phyloP scores from a whole-genome alignment of 2,888 invertebrate species.

The Pegoplata infirma region DNA sequence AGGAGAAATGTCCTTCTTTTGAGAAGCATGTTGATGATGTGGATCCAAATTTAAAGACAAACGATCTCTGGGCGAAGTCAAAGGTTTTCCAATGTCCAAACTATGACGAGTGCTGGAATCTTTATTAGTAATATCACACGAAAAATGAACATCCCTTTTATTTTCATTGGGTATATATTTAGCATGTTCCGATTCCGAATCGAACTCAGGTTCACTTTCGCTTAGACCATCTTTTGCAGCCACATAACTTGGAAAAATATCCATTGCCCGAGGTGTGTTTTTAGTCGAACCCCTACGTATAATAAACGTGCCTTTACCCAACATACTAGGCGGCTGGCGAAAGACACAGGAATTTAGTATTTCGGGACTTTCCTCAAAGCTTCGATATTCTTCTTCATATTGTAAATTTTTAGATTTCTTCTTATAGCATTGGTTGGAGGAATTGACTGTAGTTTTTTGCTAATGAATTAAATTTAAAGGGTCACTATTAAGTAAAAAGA shows the following conservation, averaged over 20 bases:
- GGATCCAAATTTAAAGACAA: conserved; percentile 73
- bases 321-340: conserved; percentile 78
- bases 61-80: conserved; percentile 71
- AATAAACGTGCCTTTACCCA: conserved; percentile 86
- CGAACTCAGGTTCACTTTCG: conserved; percentile 52
- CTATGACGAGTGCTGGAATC: conserved; percentile 38
- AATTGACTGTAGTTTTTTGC: conserved; percentile 28
- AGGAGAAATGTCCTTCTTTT: conserved; percentile 58
- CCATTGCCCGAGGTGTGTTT: conserved; percentile 69
- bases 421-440: conserved; percentile 12
- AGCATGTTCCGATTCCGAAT: conserved; percentile 52
- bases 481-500: neutral
- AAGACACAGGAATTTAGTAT: conserved; percentile 64
- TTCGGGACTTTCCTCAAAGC: conserved; percentile 54
- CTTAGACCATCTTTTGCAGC: conserved; percentile 41
- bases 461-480: neutral
- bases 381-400: conserved; percentile 42
- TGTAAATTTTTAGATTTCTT: conserved; percentile 17
- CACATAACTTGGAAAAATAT: conserved; percentile 67
- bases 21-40: conserved; percentile 47
- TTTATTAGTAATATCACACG: conserved; percentile 43
- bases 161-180: conserved; percentile 66
- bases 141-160: neutral
- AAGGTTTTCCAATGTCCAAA: conserved; percentile 43
- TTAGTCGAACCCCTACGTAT: conserved; percentile 79